Evolutionary conservation across 2,797 vertebrate species (phyloP), one percentile per base, ranked within the genome.

Genomic region (Schizopygopsis pylzovi): DNA sequence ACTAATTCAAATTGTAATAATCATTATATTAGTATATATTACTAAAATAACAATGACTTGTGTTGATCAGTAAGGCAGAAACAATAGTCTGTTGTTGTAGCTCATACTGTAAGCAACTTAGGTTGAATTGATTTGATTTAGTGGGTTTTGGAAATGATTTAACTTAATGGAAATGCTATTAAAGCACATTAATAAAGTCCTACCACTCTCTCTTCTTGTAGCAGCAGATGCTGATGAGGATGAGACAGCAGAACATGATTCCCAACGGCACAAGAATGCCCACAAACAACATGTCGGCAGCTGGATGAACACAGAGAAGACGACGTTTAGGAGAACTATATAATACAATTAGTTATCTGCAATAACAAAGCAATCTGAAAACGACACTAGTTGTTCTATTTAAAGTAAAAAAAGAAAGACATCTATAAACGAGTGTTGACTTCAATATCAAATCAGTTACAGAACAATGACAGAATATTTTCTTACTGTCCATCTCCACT

Each of bases 171-270:
- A 47, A 67, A 80, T 47, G 37, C 25, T 37, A 18, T 37, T 20
- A 39, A 67, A 77, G 61, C 8, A 84, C 7, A 79, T 73, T 20
- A 83, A 68, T 83, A 47, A 90, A 28, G 11, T 83, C 91, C 89
- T 88, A 99, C 98, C 98, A 99, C 92, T 97, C 96, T 91, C 98
- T 96, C 89, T 99, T 99, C 91, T 93, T 96, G 91, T 97, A 99
- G 93, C 97, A 99, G 86, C 97, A 90, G 65, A 96, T 89, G 37
- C 95, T 96, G 65, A 96, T 94, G 78, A 97, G 85, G 63, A 96
- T 89, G 22, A 97, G 93, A 75, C 96, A 93, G 6, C 95, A 63
- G 37, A 97, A 88, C 67, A 96, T 95, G 49, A 95, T 88, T 49
- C 95, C 96, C 86, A 99, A 93, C 0, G 97, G 95, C 84, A 96